Evolutionary conservation across 2,113 vertebrate genomes (phyloP).

Genomic region (Pomatostomus ruficeps): DNA sequence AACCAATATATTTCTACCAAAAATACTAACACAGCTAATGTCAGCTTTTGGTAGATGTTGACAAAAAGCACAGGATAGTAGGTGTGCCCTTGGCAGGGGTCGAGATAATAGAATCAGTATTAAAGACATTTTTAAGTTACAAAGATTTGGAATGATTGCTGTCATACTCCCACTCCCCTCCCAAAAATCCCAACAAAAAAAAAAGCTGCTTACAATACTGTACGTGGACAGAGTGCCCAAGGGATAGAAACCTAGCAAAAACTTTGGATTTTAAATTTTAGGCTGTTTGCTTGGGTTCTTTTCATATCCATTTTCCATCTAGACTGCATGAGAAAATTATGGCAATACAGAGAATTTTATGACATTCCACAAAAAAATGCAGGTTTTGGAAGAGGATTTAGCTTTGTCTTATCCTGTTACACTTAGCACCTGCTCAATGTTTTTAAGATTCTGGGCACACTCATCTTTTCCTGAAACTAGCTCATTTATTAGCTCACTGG

Average conservation of each 20-base stretch:
- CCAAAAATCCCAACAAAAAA: background rate
- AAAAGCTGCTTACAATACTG: background rate
- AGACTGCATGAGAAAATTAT: background rate
- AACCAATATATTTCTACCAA: background rate
- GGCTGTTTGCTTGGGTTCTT: background rate
- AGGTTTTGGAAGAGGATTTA: background rate
- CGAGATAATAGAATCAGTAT: background rate
- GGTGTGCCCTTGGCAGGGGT: background rate
- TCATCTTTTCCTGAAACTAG: background rate
- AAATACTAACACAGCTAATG: background rate
- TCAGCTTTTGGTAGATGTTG: background rate
- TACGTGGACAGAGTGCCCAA: background rate
- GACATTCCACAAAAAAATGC: background rate
- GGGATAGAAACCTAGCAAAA: background rate
- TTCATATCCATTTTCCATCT: background rate
- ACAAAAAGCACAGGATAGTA: background rate
- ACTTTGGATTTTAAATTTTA: background rate
- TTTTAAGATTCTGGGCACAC: slow-evolving; percentile 5
- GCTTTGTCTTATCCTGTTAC: background rate
- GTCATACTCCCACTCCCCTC: background rate
- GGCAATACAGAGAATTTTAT: background rate
- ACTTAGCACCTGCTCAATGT: background rate
- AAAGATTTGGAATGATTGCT: background rate
- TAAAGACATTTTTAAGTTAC: background rate
- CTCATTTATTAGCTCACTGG: background rate